A percentile compares a stretch with the other conserved stretches of the same genome.
phyloP scores from a whole-genome alignment of 1,140 invertebrate species.

The Euwallacea fornicatus region DNA sequence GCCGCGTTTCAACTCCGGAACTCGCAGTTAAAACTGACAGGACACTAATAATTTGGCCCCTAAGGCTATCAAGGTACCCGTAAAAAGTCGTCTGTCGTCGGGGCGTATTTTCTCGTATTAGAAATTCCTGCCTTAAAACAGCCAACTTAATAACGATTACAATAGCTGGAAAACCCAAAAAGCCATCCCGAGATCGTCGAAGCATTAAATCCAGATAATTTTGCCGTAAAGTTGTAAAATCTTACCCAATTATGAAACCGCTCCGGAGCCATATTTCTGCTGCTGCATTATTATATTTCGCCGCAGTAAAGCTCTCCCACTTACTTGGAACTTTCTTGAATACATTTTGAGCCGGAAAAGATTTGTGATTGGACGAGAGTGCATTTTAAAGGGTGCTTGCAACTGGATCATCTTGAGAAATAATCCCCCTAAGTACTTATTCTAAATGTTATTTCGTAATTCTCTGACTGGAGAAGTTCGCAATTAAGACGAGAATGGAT shows the following conservation, averaged over 20 bases:
- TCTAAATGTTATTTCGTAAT: no score
- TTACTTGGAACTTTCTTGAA: slow-evolving; percentile 4
- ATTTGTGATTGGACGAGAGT: neutral
- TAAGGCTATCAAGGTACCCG: neutral
- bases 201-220: slow-evolving; percentile 7
- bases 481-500: no score
- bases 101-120: neutral
- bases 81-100: neutral
- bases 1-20: no score
- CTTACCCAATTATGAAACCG: slow-evolving; percentile 3
- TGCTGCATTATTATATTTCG: slow-evolving; percentile 4
- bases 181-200: neutral
- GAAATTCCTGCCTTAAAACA: no score
- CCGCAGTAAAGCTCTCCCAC: slow-evolving; percentile 1
- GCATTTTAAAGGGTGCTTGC: neutral
- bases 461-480: no score
- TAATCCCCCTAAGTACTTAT: no score
- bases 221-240: slow-evolving; percentile 4
- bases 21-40: no score
- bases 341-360: slow-evolving; percentile 1
- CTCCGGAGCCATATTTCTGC: slow-evolving; percentile 3
- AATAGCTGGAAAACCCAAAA: no score
- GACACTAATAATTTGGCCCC: no score
- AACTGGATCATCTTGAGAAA: no score
- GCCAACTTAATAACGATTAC: no score